Conservation (phyloP, 2,888 invertebrate species). For the Aphodius sticticus region DNA sequence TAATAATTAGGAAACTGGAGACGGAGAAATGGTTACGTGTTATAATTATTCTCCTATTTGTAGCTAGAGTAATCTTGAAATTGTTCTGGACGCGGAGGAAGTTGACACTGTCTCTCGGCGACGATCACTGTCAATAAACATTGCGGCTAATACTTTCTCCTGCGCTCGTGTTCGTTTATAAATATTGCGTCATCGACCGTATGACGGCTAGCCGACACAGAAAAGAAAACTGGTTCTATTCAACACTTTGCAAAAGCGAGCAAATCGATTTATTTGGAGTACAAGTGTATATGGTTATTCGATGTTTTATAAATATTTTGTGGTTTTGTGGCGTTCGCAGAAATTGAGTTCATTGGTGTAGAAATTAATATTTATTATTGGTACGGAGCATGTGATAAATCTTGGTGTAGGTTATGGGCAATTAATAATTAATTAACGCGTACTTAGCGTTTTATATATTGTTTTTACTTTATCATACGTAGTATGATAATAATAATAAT, state of each 20-base stretch:
- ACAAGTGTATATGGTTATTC: not conserved
- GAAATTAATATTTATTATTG: not conserved
- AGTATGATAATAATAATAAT: no score
- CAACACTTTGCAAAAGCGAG: not conserved
- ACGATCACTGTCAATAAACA: not conserved
- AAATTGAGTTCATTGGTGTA: not conserved
- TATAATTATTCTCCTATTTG: not conserved
- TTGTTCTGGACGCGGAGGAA: not conserved
- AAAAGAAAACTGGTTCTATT: not conserved
- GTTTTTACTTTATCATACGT: no score
- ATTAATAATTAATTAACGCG: not conserved
- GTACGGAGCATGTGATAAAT: not conserved
- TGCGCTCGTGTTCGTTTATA: not conserved
- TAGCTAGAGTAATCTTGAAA: not conserved
- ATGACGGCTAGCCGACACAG: not conserved
- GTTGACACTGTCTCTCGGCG: not conserved
- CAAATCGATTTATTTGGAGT: not conserved
- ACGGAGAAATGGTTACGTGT: not conserved
- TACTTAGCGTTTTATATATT: not conserved
- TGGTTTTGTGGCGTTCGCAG: not conserved
- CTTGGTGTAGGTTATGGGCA: not conserved
- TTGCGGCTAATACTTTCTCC: not conserved
- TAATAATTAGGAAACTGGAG: not conserved
- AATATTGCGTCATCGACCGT: not conserved
- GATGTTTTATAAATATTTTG: not conserved